Base-by-base conservation (phyloP, 2,797 vertebrate genomes). In the Distichodus sexfasciatus region DNA sequence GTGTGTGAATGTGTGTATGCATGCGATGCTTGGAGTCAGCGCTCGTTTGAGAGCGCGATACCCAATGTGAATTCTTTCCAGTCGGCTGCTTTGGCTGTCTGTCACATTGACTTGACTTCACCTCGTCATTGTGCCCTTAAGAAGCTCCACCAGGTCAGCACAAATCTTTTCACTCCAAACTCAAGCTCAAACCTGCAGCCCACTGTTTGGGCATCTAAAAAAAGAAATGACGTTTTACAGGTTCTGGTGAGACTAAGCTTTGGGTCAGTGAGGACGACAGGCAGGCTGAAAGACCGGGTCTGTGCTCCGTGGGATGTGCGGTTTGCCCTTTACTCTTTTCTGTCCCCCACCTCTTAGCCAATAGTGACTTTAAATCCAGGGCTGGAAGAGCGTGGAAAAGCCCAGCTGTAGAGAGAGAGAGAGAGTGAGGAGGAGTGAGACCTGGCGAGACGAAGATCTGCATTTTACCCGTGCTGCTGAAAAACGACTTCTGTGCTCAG, bases 31-130 rank as follows among this genome's bases (percentile, higher is more conserved):
- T n/a, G n/a, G 35, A 58, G 59, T 38, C 9, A 41, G 17, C 33
- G 29, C 58, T 46, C 62, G 57, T 54, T 21, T 73, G 46, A 62
- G 23, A 19, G 33, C 21, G 15, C 36, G 60, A 51, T 66, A 41
- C 71, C 50, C 64, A 33, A 38, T 68, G 69, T 69, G 50, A 9
- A 66, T 46, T 62, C 54, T 64, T 61, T 77, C 72, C 66, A 75
- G 62, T 51, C 41, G 26, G 62, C 48, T 23, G 1, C 0, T 28
- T 14, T 40, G 6, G 4, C 50, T 31, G 14, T 51, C 14, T 51
- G 50, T 71, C 72, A 69, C 66, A 35, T 71, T 62, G 12, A 28
- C 15, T 63, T 31, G 48, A 31, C 4, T 71, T 61, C 12, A 53
- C 15, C 28, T 69, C 57, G n/a, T 67, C 47, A 21, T 43, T 46